phyloP scores from a whole-genome alignment of 2,797 vertebrate species.

The Bovichtus variegatus region DNA sequence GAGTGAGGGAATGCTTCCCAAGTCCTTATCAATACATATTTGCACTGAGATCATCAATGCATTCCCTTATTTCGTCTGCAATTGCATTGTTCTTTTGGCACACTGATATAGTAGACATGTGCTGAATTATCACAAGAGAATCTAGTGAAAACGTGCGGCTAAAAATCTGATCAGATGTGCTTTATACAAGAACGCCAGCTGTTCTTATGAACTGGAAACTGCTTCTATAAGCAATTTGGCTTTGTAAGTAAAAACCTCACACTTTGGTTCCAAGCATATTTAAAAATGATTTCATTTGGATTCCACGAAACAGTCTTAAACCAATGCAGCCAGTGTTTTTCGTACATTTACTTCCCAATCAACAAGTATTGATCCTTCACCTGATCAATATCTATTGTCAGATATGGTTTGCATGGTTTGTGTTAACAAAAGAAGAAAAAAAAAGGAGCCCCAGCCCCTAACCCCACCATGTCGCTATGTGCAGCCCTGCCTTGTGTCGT shows the following conservation, averaged over 20 bases:
- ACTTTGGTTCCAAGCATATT: neutral
- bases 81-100: neutral
- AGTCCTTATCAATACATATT: conserved; percentile 20
- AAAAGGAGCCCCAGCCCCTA: conserved; percentile 45
- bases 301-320: neutral
- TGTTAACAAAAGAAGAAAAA: conserved; percentile 56
- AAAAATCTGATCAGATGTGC: neutral
- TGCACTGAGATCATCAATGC: neutral
- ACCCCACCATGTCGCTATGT: conserved; percentile 43
- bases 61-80: conserved; percentile 8
- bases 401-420: conserved; percentile 70
- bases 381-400: conserved; percentile 71
- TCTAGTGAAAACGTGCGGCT: neutral
- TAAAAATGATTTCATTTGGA: neutral
- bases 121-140: neutral
- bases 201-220: neutral
- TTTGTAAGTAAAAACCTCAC: neutral
- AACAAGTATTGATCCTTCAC: conserved; percentile 66
- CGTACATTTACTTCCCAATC: conserved; percentile 55
- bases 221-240: neutral
- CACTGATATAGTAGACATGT: neutral
- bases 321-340: neutral
- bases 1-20: neutral
- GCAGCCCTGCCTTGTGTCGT: conserved; percentile 42
- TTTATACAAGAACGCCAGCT: neutral